These are phyloP conservation scores for Varanus salvator DNA, from an alignment of 2,113 vertebrate species.

Conservation along the genomic window DNA sequence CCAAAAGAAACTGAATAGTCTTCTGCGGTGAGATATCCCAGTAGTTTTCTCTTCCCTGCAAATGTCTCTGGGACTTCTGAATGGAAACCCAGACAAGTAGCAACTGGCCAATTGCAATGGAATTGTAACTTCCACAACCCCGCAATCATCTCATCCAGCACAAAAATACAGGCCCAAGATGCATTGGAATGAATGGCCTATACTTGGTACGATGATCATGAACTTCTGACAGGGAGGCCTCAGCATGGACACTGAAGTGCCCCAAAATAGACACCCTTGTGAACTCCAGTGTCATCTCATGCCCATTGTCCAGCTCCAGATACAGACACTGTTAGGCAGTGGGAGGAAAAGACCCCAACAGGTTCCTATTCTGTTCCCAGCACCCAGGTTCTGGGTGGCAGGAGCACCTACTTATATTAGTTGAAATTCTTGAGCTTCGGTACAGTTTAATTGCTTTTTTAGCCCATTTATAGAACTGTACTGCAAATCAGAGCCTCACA, in stretches of 20 bases:
- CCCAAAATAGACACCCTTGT: background rate
- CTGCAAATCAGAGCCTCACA: fast-evolving
- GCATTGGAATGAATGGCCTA: background rate
- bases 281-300: background rate
- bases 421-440: background rate
- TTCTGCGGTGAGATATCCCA: background rate
- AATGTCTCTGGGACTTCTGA: background rate
- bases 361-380: no score
- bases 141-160: background rate
- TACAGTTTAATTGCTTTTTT: background rate
- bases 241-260: background rate
- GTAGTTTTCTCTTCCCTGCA: background rate
- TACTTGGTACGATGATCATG: background rate
- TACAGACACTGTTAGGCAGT: background rate
- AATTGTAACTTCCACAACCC: background rate
- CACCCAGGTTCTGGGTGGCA: background rate
- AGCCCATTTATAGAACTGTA: no score
- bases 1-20: background rate
- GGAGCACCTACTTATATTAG: background rate
- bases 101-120: background rate
- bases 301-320: background rate
- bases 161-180: background rate
- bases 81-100: background rate
- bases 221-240: background rate
- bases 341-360: background rate